Evolutionary conservation across 1,140 invertebrate species (phyloP).

Genomic region (Cyclina sinensis): DNA sequence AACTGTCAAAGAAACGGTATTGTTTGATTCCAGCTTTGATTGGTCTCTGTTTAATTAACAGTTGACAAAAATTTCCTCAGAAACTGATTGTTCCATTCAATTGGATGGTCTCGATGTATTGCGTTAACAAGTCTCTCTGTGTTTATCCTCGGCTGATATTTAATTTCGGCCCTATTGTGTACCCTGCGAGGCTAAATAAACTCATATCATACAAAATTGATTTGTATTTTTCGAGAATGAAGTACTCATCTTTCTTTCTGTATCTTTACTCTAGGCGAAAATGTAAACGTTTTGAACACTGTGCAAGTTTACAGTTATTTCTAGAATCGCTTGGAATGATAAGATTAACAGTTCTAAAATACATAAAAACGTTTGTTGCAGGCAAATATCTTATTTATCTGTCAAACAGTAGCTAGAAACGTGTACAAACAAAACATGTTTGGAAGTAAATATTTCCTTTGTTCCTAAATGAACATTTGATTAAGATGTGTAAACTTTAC

Average conservation of each 20-base stretch:
- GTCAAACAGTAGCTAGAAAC: conserved; percentile 54
- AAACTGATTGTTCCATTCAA: conserved; percentile 8
- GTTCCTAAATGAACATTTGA: conserved; percentile 54
- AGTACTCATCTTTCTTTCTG: conserved; percentile 39
- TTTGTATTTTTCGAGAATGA: conserved; percentile 51
- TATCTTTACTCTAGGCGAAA: conserved; percentile 56
- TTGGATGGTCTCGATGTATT: background rate
- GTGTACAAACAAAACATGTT: conserved; percentile 52
- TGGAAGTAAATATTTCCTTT: conserved; percentile 55
- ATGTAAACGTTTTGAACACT: conserved; percentile 65
- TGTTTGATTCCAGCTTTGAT: conserved; percentile 4
- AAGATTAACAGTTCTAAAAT: conserved; percentile 57
- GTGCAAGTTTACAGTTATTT: conserved; percentile 52
- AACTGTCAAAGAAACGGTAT: background rate
- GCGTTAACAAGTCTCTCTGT: background rate
- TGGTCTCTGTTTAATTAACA: conserved; percentile 29
- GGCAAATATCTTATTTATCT: conserved; percentile 66
- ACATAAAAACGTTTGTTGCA: conserved; percentile 59
- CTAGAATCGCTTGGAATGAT: conserved; percentile 12
- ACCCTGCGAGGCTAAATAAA: conserved; percentile 33
- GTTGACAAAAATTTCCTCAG: background rate
- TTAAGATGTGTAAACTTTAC: conserved; percentile 51
- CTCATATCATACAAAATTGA: conserved; percentile 56
- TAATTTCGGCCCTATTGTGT: conserved; percentile 34
- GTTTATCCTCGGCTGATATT: conserved; percentile 40